Evolutionary conservation across 2,113 vertebrate genomes (phyloP), one percentile per base, ranked within the genome.

Genomic region (Amazona guildingii): DNA sequence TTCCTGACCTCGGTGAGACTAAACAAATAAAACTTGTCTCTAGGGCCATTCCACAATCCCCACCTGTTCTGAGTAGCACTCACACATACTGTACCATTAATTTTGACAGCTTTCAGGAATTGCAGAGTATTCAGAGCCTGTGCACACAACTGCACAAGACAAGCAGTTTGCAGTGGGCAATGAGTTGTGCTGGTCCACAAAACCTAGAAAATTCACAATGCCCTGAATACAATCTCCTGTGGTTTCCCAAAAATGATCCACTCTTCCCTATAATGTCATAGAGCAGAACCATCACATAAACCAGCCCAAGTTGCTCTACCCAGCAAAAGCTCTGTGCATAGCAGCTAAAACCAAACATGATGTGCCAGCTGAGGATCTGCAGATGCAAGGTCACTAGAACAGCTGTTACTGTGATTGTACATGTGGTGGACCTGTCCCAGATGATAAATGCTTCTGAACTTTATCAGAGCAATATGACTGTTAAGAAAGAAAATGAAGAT

Each of bases 21-120:
- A 78, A 94, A 67, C 33, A 84, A 86, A 69, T 61, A 92, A 92
- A 88, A 66, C 43, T 72, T 79, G 55, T 89, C 52, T 91, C 39
- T 74, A 57, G 49, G 78, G 70, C 49, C n/a, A 62, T 84, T 87
- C 89, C 84, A 84, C 48, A 77, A 6, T 23, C 49, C 63, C 83
- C 75, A 83, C 46, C 57, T 73, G 44, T 20, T 73, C 63, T 24
- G 63, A 84, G 39, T 13, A 68, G 64, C 64, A 61, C 43, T 87
- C 74, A 35, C 2, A 79, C 31, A 24, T 9, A 37, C 10, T 39
- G 25, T 86, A 57, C 83, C 2, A 2, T 72, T 90, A 88, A 86
- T 77, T 96, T 23, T 64, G 76, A 79, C 29, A 39, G 23, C 37
- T 90, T 52, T 83, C 67, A 86, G 17, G 49, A 88, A 29, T 0